phyloP scores from a whole-genome alignment of 2,888 invertebrate genomes.

The Chesias legatella region DNA sequence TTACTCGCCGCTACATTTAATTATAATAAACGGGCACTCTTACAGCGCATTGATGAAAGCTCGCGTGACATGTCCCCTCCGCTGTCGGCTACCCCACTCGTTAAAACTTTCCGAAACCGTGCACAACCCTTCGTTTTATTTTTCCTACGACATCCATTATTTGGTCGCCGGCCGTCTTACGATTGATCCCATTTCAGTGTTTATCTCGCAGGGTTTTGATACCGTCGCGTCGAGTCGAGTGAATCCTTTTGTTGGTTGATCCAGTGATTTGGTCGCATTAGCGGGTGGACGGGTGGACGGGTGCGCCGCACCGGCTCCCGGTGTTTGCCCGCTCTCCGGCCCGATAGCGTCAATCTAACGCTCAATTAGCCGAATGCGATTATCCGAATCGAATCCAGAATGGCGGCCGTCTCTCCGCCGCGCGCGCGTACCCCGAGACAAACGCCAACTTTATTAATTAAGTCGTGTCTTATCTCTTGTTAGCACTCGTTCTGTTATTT shows the following conservation, averaged over 20 bases:
- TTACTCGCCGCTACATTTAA: too few relatives aligned
- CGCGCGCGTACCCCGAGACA: slow-evolving; percentile 65
- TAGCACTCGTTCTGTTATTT: slow-evolving; percentile 81
- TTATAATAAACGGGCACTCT: slow-evolving; percentile 55
- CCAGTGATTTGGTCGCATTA: slow-evolving; percentile 58
- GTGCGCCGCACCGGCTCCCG: slow-evolving; percentile 27
- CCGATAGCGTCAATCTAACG: slow-evolving; percentile 79
- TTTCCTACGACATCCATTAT: slow-evolving; percentile 49
- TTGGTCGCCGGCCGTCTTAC: slow-evolving; percentile 47
- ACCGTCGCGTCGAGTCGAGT: too few relatives aligned
- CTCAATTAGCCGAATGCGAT: slow-evolving; percentile 79
- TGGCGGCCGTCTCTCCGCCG: slow-evolving; percentile 60
- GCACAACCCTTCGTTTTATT: slow-evolving; percentile 66
- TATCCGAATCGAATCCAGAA: slow-evolving; percentile 75
- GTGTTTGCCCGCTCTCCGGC: slow-evolving; percentile 45
- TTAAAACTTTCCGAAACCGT: slow-evolving; percentile 69
- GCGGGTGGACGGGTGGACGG: slow-evolving; percentile 45
- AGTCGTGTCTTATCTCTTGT: slow-evolving; percentile 81
- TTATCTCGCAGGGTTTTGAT: slow-evolving; percentile 44
- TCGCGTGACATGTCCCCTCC: slow-evolving; percentile 55
- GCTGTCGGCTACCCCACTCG: slow-evolving; percentile 54
- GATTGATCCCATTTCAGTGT: slow-evolving; percentile 47
- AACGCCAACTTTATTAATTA: slow-evolving; percentile 80
- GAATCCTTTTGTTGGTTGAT: slow-evolving; percentile 50
- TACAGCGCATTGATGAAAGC: slow-evolving; percentile 59